Evolutionary conservation across 2,888 invertebrate genomes (phyloP).

Genomic region (Sarcophaga variegata): DNA sequence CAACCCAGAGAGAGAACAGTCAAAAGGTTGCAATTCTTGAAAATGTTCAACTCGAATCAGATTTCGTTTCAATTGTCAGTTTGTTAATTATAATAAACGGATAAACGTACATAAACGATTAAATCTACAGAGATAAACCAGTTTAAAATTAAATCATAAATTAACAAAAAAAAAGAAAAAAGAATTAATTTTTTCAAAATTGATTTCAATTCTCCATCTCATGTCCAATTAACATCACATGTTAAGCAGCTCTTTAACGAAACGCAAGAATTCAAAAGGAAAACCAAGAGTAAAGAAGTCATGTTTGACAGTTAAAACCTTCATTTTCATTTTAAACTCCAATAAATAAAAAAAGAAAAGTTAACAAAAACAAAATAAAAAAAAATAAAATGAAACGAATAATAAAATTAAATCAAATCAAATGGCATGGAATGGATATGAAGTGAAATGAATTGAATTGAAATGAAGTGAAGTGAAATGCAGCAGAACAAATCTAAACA

Average conservation of each 20-base stretch:
- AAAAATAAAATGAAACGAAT: neutral
- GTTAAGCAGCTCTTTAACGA: conserved; percentile 61
- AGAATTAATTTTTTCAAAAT: conserved; percentile 39
- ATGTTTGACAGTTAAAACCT: conserved; percentile 46
- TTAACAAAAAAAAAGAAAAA: neutral
- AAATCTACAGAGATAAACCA: conserved; percentile 10
- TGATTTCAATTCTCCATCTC: conserved; percentile 66
- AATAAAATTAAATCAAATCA: neutral
- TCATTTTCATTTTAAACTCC: conserved; percentile 51
- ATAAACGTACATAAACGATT: conserved; percentile 6
- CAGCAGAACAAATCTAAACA: conserved; percentile 45
- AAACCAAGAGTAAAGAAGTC: conserved; percentile 9
- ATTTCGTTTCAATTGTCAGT: conserved; percentile 43
- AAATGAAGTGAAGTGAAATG: conserved; percentile 26
- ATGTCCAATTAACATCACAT: conserved; percentile 70
- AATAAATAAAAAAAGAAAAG: conserved; percentile 27
- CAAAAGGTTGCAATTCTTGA: neutral
- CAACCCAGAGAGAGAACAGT: neutral
- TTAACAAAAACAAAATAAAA: neutral
- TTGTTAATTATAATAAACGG: conserved; percentile 37
- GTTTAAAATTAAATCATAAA: neutral
- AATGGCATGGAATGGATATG: neutral
- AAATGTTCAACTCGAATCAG: conserved; percentile 3
- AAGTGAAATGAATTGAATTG: conserved; percentile 9
- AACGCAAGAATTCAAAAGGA: neutral